Evolutionary conservation across 2,888 invertebrate genomes (phyloP).

Genomic region (Nyleta sp.): DNA sequence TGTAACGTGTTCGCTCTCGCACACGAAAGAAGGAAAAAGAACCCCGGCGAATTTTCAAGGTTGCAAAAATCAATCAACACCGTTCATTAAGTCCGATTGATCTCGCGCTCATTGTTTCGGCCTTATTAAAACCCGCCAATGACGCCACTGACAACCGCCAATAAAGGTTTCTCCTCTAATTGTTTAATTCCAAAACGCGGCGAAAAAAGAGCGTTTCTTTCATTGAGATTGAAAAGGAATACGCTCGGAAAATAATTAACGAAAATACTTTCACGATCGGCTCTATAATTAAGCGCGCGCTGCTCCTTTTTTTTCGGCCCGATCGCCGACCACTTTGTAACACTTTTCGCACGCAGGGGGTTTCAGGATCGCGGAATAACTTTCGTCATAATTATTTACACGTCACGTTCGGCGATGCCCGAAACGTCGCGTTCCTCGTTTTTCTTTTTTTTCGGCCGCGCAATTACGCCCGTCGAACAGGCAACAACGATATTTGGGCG

Average conservation of each 20-base stretch:
- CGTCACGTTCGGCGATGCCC: constrained; percentile 9
- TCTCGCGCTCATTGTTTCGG: neutral
- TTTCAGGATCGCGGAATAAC: constrained; percentile 20
- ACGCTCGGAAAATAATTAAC: constrained; percentile 49
- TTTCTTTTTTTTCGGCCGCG: constrained; percentile 20
- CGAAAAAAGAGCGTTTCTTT: constrained; percentile 17
- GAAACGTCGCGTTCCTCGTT: too few relatives aligned
- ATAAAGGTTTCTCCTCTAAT: constrained; percentile 35
- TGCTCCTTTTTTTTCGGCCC: constrained; percentile 16
- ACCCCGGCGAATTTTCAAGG: neutral
- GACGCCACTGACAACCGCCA: constrained; percentile 22
- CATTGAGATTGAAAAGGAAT: constrained; percentile 30
- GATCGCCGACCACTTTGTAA: constrained; percentile 25
- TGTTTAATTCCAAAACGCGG: constrained; percentile 30
- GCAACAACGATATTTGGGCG: constrained; percentile 14
- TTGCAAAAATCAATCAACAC: constrained; percentile 6
- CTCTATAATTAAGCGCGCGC: constrained; percentile 37
- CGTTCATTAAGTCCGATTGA: neutral
- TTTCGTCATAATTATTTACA: constrained; percentile 49
- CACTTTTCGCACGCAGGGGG: constrained; percentile 24
- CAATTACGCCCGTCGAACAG: constrained; percentile 30
- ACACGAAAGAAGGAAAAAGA: too few relatives aligned
- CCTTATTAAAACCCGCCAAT: constrained; percentile 20
- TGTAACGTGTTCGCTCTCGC: too few relatives aligned
- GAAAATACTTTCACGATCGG: constrained; percentile 50